Evolutionary conservation across 2,113 vertebrate genomes (phyloP).

Genomic region (Malurus melanocephalus): DNA sequence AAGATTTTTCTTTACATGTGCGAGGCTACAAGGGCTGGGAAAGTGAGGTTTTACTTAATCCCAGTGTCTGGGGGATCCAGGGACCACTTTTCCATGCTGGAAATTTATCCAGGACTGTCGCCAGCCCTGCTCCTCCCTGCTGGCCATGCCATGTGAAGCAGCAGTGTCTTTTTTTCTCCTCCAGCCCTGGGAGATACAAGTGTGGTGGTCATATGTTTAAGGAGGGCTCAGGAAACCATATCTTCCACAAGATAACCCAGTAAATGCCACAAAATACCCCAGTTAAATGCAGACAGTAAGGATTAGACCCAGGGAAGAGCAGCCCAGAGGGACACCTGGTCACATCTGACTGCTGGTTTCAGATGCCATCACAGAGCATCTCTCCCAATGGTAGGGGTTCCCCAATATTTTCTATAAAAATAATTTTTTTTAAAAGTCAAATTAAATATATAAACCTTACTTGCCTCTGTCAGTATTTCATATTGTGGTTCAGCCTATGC

Average conservation of each 20-base stretch:
- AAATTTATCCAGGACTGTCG: background rate
- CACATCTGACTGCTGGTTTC: background rate
- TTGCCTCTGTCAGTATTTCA: background rate
- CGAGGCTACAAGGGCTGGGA: background rate
- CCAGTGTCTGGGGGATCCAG: background rate
- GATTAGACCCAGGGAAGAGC: background rate
- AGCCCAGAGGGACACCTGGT: background rate
- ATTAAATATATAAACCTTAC: background rate
- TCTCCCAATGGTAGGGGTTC: background rate
- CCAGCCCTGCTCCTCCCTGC: background rate
- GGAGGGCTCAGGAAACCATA: background rate
- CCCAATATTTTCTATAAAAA: background rate
- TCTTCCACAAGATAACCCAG: background rate
- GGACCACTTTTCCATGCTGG: background rate
- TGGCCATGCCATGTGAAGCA: background rate
- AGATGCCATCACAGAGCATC: too few relatives aligned
- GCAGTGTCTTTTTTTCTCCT: background rate
- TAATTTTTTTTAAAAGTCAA: background rate
- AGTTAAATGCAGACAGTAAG: background rate
- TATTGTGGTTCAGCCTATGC: background rate
- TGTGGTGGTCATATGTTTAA: accelerated
- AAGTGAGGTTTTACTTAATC: background rate
- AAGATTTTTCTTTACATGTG: background rate
- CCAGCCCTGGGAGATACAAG: background rate
- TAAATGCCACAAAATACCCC: background rate